Evolutionary conservation across 2,888 invertebrate genomes (phyloP).

Genomic region (Onthophagus sagittarius): DNA sequence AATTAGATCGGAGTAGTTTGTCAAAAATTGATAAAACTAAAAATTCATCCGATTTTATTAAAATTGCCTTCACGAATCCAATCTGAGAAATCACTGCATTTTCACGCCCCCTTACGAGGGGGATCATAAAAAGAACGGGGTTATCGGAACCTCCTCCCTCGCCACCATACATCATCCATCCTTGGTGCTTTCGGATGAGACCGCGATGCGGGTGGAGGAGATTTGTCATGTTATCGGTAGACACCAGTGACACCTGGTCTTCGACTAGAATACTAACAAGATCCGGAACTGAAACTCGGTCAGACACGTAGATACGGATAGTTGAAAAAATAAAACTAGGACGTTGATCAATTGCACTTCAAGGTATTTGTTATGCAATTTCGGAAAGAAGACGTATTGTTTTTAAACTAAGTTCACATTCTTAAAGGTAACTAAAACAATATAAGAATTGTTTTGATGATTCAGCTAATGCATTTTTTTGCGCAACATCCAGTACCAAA

Average conservation of each 20-base stretch:
- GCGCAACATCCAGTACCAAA: too few species aligned
- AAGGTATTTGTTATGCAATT: not conserved
- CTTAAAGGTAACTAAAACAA: not conserved
- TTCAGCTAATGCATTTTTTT: not conserved
- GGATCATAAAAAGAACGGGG: not conserved
- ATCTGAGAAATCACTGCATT: not conserved
- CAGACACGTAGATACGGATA: not conserved
- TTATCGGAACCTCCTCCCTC: not conserved
- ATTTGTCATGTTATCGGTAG: slow-evolving; percentile 34
- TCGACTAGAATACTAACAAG: slow-evolving; percentile 29
- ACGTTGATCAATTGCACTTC: not conserved
- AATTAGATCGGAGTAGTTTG: not conserved
- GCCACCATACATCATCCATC: slow-evolving; percentile 1
- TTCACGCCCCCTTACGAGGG: not conserved
- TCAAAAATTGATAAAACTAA: not conserved
- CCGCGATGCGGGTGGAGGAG: slow-evolving; percentile 32
- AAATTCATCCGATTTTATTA: not conserved
- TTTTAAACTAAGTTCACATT: not conserved
- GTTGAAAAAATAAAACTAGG: not conserved
- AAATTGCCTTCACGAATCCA: not conserved
- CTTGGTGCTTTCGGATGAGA: slow-evolving; percentile 9
- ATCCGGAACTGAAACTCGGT: not conserved
- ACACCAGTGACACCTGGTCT: slow-evolving; percentile 31
- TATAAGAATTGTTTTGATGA: not conserved
- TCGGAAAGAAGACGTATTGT: not conserved